Evolutionary conservation across 2,113 vertebrate species (phyloP).

Genomic region (Atrichornis clamosus): DNA sequence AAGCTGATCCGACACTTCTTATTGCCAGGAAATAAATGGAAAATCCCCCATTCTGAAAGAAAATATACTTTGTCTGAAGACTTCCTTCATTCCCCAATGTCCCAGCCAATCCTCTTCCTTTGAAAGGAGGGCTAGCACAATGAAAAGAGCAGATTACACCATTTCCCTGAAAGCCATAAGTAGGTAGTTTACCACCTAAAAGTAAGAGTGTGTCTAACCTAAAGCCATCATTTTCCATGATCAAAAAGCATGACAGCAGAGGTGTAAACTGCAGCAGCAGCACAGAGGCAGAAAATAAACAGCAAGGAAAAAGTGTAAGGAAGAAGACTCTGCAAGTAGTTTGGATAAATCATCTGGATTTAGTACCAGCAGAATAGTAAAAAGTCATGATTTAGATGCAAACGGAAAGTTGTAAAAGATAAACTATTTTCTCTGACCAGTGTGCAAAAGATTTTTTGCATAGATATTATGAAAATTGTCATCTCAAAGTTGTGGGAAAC

Average conservation of each 20-base stretch:
- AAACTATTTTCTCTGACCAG: neutral
- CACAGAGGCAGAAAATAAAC: neutral
- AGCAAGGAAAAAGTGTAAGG: neutral
- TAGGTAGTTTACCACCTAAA: neutral
- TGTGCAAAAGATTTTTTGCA: neutral
- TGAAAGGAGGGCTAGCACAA: neutral
- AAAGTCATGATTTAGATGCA: neutral
- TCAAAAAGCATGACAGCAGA: neutral
- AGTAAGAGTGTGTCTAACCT: neutral
- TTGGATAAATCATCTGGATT: neutral
- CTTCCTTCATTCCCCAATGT: neutral
- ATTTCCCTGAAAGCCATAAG: neutral
- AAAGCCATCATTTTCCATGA: neutral
- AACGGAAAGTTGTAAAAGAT: neutral
- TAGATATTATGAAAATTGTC: neutral
- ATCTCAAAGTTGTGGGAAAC: neutral
- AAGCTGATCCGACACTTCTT: neutral
- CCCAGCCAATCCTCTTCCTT: neutral
- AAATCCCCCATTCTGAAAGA: neutral
- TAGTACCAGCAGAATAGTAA: neutral
- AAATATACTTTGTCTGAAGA: neutral
- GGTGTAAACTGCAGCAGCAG: accelerated
- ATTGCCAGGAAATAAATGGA: neutral
- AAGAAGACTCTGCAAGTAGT: neutral
- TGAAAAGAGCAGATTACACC: neutral